A percentile compares a stretch with the other conserved stretches of the same genome.
Evolutionary conservation across 2,797 vertebrate species (phyloP).

Genomic region (Fringilla coelebs): DNA sequence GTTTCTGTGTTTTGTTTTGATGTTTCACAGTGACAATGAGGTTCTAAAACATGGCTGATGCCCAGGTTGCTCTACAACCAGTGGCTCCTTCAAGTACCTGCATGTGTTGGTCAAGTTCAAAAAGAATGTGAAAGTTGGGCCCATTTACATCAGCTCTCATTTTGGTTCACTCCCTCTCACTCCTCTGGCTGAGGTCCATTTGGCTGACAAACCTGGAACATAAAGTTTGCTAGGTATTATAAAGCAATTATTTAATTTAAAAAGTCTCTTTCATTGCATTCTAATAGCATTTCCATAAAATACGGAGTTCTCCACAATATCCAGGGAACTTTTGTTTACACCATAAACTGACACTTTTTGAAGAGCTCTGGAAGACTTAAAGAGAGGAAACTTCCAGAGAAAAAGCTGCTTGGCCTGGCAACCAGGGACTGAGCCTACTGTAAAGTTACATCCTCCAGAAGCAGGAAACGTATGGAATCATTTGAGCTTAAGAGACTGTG

Average conservation of each 20-base stretch:
- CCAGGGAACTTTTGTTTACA: not conserved
- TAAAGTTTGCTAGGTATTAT: slow-evolving; percentile 10
- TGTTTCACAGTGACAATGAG: not conserved
- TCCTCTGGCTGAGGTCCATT: slow-evolving; percentile 31
- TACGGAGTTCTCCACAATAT: not conserved
- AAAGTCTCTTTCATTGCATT: slow-evolving; percentile 11
- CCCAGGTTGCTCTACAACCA: not conserved
- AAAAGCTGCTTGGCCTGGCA: not conserved
- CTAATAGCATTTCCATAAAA: slow-evolving; percentile 33
- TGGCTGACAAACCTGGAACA: slow-evolving; percentile 8
- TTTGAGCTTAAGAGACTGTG: slow-evolving; percentile 52
- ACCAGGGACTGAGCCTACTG: not conserved
- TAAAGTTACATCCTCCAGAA: not conserved
- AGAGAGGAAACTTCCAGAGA: not conserved
- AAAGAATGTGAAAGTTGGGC: not conserved
- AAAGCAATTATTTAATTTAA: slow-evolving; percentile 44
- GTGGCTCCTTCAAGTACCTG: not conserved
- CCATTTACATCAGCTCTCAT: not conserved
- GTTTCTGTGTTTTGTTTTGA: not conserved
- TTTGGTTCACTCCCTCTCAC: not conserved
- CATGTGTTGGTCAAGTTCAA: not conserved
- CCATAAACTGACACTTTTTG: not conserved
- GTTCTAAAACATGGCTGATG: not conserved
- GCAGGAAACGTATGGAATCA: slow-evolving; percentile 11
- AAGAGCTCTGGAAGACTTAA: not conserved